Evolutionary conservation across 92 coral and sea anemone genomes (phyloP), one percentile per base, ranked within the genome.

Genomic region (Pocillopora meandrina): DNA sequence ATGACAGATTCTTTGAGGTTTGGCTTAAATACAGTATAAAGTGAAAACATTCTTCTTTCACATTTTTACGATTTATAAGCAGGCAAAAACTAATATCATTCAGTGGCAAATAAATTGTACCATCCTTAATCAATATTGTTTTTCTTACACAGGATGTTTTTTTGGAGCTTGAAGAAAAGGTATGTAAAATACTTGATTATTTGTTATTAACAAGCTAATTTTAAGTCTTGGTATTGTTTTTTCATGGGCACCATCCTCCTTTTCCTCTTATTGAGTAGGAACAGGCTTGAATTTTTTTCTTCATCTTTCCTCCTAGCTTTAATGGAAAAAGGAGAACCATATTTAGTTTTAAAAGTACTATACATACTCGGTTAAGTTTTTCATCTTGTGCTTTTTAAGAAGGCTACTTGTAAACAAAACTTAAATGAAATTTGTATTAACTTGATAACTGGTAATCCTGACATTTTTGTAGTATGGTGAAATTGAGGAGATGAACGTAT

Each of bases 401-500:
- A 26, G 31, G 31, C 31, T 26, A 26, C 52, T 42, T 3, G 8
- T 42, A 42, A 42, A 3, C 31, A 26, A 42, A 42, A 42, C 1
- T 42, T 42, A 2, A 42, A 42, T 42, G 52, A 42, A 20, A 64
- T 55, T 15, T 73, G 49, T 12, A 15, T 15, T 31, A 20, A 10
- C 55, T 69, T 71, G 17, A n/a, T 74, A 31, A 23, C 4, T 31
- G 14, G 12, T 5, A 70, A 70, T 70, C 23, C 9, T 10, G 74
- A 52, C 17, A 77, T 20, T 15, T 74, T 57, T 73, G 16, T 70
- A 96, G 99, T 97, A 97, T 85, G 99, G 99, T 80, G 99, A 97
- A 82, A 97, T 97, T 67, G 99, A 97, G 56, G 99, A 97, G 79
- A 97, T 97, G 99, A 97, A 97, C 71, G 99, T 97, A 36, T 97